A percentile compares a stretch with the other conserved stretches of the same genome.
Conservation (phyloP, 2,113 vertebrate genomes). For the Cyphomyrus discorhynchus region DNA sequence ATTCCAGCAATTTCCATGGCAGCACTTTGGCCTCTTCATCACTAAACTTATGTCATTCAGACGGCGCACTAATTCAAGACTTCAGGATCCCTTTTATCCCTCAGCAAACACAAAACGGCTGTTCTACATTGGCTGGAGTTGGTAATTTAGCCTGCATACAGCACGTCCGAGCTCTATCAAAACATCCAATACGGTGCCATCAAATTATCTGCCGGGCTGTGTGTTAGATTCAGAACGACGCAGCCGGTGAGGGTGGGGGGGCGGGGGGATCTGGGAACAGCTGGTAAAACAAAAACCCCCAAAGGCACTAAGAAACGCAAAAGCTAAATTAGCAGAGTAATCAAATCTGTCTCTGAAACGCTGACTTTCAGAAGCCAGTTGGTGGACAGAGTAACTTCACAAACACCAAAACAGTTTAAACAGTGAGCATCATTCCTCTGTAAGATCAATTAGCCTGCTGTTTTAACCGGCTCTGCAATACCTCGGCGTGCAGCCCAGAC, state of each 20-base stretch:
- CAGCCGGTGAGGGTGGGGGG: background rate
- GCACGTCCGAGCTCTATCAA: background rate
- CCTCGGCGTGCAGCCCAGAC: slow-evolving; percentile 34
- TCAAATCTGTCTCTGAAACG: slow-evolving; percentile 31
- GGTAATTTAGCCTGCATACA: background rate
- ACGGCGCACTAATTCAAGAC: slow-evolving; percentile 21
- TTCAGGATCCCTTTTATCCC: slow-evolving; percentile 25
- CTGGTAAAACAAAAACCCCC: slow-evolving; percentile 36
- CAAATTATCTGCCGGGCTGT: slow-evolving; percentile 14
- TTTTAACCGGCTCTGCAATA: slow-evolving; percentile 38
- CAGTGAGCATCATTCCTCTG: slow-evolving; percentile 24
- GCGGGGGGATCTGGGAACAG: slow-evolving; percentile 28
- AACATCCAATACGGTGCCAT: slow-evolving; percentile 7
- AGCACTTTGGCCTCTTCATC: slow-evolving; percentile 14
- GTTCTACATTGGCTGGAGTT: slow-evolving; percentile 22
- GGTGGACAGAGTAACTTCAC: slow-evolving; percentile 25
- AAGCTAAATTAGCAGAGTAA: slow-evolving; percentile 30
- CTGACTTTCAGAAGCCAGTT: slow-evolving; percentile 13
- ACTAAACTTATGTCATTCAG: slow-evolving; percentile 30
- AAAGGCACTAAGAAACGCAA: slow-evolving; percentile 6
- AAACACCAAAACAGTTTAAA: slow-evolving; percentile 37
- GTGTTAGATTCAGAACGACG: background rate
- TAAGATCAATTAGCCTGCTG: slow-evolving; percentile 36
- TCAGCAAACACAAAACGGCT: slow-evolving; percentile 12
- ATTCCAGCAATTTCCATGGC: slow-evolving; percentile 28